A percentile compares a stretch with the other conserved stretches of the same genome.
phyloP scores from a whole-genome alignment of 2,888 invertebrate species.

The Drosophila koepferae region DNA sequence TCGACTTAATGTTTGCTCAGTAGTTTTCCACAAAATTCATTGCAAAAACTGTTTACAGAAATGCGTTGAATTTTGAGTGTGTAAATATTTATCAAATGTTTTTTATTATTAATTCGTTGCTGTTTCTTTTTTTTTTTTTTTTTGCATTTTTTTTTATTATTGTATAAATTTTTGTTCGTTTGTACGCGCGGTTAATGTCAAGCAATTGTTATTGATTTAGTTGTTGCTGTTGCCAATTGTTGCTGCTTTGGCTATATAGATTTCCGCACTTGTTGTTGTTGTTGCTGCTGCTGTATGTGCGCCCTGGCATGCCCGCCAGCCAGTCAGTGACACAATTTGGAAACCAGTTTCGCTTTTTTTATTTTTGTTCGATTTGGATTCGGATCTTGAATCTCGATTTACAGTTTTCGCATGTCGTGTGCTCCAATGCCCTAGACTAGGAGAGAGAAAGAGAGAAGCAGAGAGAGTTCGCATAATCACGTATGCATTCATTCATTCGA shows the following conservation, averaged over 20 bases:
- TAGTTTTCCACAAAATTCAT: slow-evolving; percentile 39
- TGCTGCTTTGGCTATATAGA: slow-evolving; percentile 37
- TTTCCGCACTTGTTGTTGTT: slow-evolving; percentile 60
- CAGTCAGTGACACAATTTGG: slow-evolving; percentile 72
- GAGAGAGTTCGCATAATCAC: slow-evolving; percentile 47
- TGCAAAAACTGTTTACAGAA: slow-evolving; percentile 21
- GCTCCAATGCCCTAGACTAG: slow-evolving; percentile 39
- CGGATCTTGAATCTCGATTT: slow-evolving; percentile 29
- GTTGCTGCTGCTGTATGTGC: slow-evolving; percentile 10
- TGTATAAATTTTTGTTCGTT: slow-evolving; percentile 16
- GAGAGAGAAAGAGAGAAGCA: neutral
- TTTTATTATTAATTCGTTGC: slow-evolving; percentile 21
- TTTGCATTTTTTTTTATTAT: slow-evolving; percentile 28
- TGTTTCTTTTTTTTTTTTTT: slow-evolving; percentile 5
- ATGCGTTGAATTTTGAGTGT: slow-evolving; percentile 38
- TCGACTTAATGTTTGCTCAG: slow-evolving; percentile 15
- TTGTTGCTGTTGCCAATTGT: slow-evolving; percentile 29
- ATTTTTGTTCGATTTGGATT: slow-evolving; percentile 14
- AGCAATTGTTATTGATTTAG: slow-evolving; percentile 77
- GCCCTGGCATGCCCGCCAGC: slow-evolving; percentile 52
- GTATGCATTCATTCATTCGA: slow-evolving; percentile 57
- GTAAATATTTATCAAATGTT: slow-evolving; percentile 15
- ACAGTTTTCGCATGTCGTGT: slow-evolving; percentile 53
- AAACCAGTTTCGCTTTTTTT: slow-evolving; percentile 66
- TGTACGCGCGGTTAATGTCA: slow-evolving; percentile 63